Percentiles rank a stretch among this genome's conserved stretches.
phyloP scores from a whole-genome alignment of 1,140 invertebrate species.

The Ceratina australensis region DNA sequence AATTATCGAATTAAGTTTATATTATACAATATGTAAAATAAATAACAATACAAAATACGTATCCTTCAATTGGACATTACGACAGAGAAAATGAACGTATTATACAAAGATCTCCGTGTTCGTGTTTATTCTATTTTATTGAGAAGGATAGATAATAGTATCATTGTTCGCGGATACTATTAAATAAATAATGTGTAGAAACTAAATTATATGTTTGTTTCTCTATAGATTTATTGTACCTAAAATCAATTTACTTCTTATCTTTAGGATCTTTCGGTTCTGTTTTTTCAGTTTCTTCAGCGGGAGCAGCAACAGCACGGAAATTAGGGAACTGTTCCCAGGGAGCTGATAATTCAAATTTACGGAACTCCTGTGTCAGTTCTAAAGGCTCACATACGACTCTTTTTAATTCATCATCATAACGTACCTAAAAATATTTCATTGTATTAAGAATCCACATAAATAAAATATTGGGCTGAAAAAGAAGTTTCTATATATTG shows the following conservation, averaged over 20 bases:
- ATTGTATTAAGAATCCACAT: no score
- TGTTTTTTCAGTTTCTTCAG: conserved; percentile 77
- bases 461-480: not conserved
- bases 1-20: conserved; percentile 62
- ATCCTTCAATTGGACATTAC: not conserved
- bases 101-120: not conserved
- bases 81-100: conserved; percentile 14
- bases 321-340: conserved; percentile 99
- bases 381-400: conserved; percentile 98
- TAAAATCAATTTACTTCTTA: conserved; percentile 38
- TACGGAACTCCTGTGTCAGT: conserved; percentile 97
- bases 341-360: conserved; percentile 97
- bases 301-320: conserved; percentile 80
- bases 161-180: not conserved
- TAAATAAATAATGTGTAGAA: conserved; percentile 1
- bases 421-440: conserved; percentile 86
- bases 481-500: not conserved
- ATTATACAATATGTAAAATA: conserved; percentile 58
- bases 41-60: conserved; percentile 36
- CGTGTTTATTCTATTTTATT: conserved; percentile 13
- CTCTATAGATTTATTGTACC: not conserved
- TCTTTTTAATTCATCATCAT: conserved; percentile 97
- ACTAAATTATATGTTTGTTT: conserved; percentile 2
- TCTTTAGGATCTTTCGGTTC: conserved; percentile 1
- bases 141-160: not conserved